Evolutionary conservation across 2,888 invertebrate genomes (phyloP), one percentile per base, ranked within the genome.

Genomic region (Lordiphosa fenestrarum): DNA sequence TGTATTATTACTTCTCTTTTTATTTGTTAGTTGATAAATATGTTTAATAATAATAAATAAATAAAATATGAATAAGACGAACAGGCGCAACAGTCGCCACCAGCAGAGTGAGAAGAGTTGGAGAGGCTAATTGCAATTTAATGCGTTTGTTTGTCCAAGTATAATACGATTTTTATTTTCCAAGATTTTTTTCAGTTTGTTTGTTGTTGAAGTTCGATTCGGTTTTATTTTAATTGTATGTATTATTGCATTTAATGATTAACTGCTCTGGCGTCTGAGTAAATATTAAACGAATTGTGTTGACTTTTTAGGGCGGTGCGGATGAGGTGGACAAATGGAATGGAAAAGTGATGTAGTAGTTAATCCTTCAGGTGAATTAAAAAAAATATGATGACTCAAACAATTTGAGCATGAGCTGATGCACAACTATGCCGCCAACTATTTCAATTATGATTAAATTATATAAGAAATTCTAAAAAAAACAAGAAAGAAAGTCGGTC

Each of bases 61-160:
- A 19, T 19, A 3, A 19, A 19, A 19, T 4, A 4, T 4, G 35
- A 63, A 59, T 53, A 40, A 23, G 40, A 47, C 46, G 37, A 12
- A 3, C 19, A 3, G 35, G 46, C 12, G 33, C 25, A 25, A 25
- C 25, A 25, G 6, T 25, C 25, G 25, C 25, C 25, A 25, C 25
- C 23, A 19, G 19, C 33, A 33, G 35, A 21, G 36, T 33, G 60
- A 36, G 53, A 38, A 21, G 38, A 37, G 30, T 10, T 15, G 40
- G 7, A 41, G 61, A 58, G 75, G 64, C 66, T 80, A 80, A 83
- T 76, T 80, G 66, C 69, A 73, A 71, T 73, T 76, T 70, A 73
- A 76, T 76, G 64, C 68, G 64, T 71, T 66, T 73, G 71, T 75
- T 78, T 78, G 78, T 59, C 60, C 64, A 69, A 78, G 66, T 69